Evolutionary conservation across 2,797 vertebrate species (phyloP).

Genomic region (Channallabes apus): DNA sequence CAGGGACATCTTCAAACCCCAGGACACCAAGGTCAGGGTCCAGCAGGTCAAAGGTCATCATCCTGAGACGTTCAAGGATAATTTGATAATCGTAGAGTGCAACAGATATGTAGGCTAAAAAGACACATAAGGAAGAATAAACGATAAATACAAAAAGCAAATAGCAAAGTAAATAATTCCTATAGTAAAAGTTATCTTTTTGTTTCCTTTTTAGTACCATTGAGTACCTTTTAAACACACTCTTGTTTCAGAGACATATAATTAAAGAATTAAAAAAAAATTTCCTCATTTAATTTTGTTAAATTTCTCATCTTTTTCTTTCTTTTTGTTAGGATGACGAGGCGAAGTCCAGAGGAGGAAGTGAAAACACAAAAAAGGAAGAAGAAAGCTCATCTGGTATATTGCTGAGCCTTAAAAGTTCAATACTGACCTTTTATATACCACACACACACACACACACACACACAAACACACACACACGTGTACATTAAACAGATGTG

Average conservation of each 20-base stretch:
- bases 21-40: conserved; percentile 62
- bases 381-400: conserved; percentile 16
- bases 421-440: not conserved
- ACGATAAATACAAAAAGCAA: no score
- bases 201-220: not conserved
- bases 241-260: not conserved
- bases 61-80: not conserved
- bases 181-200: no score
- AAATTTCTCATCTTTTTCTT: not conserved
- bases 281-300: no score
- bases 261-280: no score
- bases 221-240: not conserved
- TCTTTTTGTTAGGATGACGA: not conserved
- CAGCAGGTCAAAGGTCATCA: not conserved
- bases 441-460: no score
- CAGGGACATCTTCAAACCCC: conserved; percentile 90
- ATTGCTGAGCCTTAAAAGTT: not conserved
- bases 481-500: not conserved
- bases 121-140: not conserved
- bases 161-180: no score
- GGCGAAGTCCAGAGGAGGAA: conserved; percentile 1
- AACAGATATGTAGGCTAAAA: not conserved
- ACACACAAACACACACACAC: conserved; percentile 9
- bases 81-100: not conserved
- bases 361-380: conserved; percentile 27